Conservation (phyloP, 2,888 invertebrate species). For the Zele albiditarsus region DNA sequence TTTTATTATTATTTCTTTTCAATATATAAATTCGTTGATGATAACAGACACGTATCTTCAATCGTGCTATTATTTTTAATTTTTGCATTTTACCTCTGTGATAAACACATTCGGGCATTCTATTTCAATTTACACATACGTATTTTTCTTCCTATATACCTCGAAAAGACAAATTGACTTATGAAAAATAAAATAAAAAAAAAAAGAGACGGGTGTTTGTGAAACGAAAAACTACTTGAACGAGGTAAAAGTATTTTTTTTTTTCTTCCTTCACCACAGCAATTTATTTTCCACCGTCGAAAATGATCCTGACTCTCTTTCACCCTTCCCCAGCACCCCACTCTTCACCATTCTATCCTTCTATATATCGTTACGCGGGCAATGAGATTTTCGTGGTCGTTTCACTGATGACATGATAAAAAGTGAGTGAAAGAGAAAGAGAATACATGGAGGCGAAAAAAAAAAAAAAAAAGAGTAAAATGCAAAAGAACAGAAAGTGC, state of each 20-base stretch:
- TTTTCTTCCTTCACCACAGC: background rate
- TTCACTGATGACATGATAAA: conserved; percentile 24
- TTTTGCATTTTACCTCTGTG: background rate
- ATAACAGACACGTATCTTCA: background rate
- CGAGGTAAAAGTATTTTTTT: conserved; percentile 4
- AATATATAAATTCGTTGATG: background rate
- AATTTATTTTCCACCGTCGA: conserved; percentile 19
- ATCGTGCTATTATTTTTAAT: background rate
- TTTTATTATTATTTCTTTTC: background rate
- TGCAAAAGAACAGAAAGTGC: background rate
- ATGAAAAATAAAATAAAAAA: background rate
- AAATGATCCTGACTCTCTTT: conserved; percentile 27
- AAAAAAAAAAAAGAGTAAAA: background rate
- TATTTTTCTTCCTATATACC: background rate
- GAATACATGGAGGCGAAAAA: background rate
- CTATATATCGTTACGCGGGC: conserved; percentile 7
- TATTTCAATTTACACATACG: background rate
- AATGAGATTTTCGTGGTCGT: conserved; percentile 35
- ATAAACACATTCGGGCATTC: background rate
- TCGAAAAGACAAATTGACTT: background rate
- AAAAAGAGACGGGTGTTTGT: background rate
- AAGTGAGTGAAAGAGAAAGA: conserved; percentile 14
- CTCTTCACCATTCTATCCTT: background rate
- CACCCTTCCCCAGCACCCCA: background rate
- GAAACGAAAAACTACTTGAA: conserved; percentile 2